Evolutionary conservation across 2,888 invertebrate species (phyloP).

Genomic region (Charanyca ferruginea): DNA sequence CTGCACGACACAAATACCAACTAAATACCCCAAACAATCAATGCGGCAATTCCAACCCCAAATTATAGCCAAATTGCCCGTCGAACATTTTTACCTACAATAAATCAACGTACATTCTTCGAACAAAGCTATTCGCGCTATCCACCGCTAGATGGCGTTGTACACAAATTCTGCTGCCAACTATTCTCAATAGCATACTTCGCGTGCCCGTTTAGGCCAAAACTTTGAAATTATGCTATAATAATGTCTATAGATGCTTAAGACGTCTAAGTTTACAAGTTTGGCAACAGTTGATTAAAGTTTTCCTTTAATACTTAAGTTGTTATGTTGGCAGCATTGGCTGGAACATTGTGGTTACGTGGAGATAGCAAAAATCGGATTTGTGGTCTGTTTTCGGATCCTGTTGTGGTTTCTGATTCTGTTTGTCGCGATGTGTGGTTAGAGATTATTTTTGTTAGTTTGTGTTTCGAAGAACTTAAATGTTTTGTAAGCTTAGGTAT

Average conservation of each 20-base stretch:
- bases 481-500: background rate
- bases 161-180: conserved; percentile 70
- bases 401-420: conserved; percentile 34
- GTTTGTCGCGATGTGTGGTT: conserved; percentile 34
- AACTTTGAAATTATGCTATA: conserved; percentile 83
- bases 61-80: conserved; percentile 52
- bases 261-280: conserved; percentile 65
- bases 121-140: conserved; percentile 68
- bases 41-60: conserved; percentile 50
- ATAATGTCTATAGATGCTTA: conserved; percentile 66
- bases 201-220: conserved; percentile 53
- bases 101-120: conserved; percentile 67
- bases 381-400: conserved; percentile 56
- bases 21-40: conserved; percentile 46
- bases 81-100: conserved; percentile 62
- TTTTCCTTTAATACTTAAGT: conserved; percentile 60
- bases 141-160: conserved; percentile 80
- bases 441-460: conserved; percentile 40
- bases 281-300: conserved; percentile 79
- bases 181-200: conserved; percentile 74
- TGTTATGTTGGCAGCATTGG: conserved; percentile 52
- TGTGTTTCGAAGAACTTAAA: conserved; percentile 17
- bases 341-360: conserved; percentile 47
- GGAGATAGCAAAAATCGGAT: conserved; percentile 64
- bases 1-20: conserved; percentile 23